Evolutionary conservation across 2,888 invertebrate species (phyloP).

Genomic region (Dryococelus australis): DNA sequence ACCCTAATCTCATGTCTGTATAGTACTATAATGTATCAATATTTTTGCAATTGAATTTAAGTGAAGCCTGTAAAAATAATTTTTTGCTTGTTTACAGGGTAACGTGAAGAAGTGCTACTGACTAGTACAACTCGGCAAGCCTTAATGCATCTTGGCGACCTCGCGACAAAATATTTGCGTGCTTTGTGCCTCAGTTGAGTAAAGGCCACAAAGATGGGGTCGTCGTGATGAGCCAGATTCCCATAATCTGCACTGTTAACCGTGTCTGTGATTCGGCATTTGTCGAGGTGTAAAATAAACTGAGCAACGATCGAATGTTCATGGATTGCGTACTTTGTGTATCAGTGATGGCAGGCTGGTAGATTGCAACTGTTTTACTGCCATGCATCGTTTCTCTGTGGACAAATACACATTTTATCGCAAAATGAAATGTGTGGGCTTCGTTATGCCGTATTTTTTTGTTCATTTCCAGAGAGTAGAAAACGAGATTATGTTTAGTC

Average conservation of each 20-base stretch:
- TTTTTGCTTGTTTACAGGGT: conserved; percentile 34
- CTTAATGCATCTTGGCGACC: conserved; percentile 35
- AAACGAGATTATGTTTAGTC: conserved; percentile 24
- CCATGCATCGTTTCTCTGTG: conserved; percentile 38
- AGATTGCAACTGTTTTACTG: conserved; percentile 35
- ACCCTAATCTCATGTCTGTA: too few species aligned
- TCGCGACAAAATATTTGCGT: conserved; percentile 23
- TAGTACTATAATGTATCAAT: too few species aligned
- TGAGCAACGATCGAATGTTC: conserved; percentile 24
- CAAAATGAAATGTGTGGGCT: conserved; percentile 39
- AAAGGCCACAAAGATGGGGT: background rate
- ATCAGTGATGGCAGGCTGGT: background rate
- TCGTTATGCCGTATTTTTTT: conserved; percentile 39
- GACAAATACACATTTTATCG: conserved; percentile 33
- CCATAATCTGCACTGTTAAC: background rate
- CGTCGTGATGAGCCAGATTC: conserved; percentile 4
- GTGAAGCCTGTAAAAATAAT: background rate
- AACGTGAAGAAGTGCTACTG: conserved; percentile 40
- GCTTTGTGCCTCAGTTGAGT: background rate
- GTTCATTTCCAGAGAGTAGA: conserved; percentile 29
- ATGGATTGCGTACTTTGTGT: background rate
- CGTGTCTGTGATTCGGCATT: conserved; percentile 16
- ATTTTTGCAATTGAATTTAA: background rate
- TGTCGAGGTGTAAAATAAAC: conserved; percentile 16
- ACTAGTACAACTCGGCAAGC: conserved; percentile 43